A percentile compares a stretch with the other conserved stretches of the same genome.
phyloP scores from a whole-genome alignment of 2,113 vertebrate genomes.

The Coreoperca whiteheadi region DNA sequence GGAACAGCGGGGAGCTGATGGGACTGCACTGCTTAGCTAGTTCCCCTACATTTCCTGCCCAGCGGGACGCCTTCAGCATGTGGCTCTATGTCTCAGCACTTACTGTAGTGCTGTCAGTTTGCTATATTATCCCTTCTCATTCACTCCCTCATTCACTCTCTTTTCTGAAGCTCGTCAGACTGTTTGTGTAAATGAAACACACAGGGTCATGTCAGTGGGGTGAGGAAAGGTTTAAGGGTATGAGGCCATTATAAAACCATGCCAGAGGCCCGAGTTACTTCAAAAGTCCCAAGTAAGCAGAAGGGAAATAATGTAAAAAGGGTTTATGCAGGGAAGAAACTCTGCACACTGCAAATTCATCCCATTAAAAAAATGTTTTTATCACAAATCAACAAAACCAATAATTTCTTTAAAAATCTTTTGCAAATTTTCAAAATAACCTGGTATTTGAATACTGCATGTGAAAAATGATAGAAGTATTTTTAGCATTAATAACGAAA shows the following conservation, averaged over 20 bases:
- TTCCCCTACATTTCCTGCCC: conserved; percentile 96
- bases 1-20: conserved; percentile 94
- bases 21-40: conserved; percentile 89
- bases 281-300: conserved; percentile 26
- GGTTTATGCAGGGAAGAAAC: conserved; percentile 7
- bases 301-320: neutral
- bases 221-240: conserved; percentile 30
- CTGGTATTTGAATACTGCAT: neutral
- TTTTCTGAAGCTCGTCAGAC: conserved; percentile 46
- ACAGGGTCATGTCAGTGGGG: conserved; percentile 34
- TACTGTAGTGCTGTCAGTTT: conserved; percentile 83
- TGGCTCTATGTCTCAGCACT: conserved; percentile 84
- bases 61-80: conserved; percentile 90
- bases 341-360: neutral
- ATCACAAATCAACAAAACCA: neutral
- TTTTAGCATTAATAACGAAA: neutral
- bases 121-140: conserved; percentile 78
- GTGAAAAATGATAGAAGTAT: neutral
- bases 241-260: conserved; percentile 45
- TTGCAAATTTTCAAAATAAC: neutral
- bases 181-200: conserved; percentile 69
- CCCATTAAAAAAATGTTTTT: neutral
- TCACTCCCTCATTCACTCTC: conserved; percentile 45
- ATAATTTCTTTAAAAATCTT: neutral
- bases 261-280: conserved; percentile 9